These are phyloP conservation scores for Rhinichthys osculus DNA, from an alignment of 2,797 vertebrate species.

Conservation along the genomic window DNA sequence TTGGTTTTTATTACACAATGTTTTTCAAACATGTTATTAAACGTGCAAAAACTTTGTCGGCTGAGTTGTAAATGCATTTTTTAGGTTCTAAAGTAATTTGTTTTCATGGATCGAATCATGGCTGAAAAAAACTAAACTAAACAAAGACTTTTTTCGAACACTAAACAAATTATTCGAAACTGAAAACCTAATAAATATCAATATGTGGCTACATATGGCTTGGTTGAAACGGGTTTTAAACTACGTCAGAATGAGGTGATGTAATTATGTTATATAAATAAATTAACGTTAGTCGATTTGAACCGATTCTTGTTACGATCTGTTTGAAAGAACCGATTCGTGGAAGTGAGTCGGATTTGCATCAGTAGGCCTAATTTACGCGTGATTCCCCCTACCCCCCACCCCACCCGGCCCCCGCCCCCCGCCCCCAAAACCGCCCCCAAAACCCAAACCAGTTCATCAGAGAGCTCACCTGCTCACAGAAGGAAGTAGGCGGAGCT, in stretches of 20 bases:
- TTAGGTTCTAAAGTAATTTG: not conserved
- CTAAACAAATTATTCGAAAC: not conserved
- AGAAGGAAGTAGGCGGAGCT: not conserved
- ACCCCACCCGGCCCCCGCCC: no score
- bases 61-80: not conserved
- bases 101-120: not conserved
- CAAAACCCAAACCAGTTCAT: no score
- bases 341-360: not conserved
- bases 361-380: not conserved
- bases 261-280: no score
- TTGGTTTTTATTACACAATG: not conserved
- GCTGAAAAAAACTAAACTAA: not conserved
- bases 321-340: slow-evolving; percentile 14
- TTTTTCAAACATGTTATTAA: not conserved
- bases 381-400: no score
- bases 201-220: not conserved
- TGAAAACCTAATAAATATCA: not conserved
- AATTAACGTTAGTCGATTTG: not conserved
- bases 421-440: fast-evolving
- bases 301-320: not conserved
- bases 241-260: no score
- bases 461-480: not conserved
- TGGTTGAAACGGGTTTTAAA: not conserved
- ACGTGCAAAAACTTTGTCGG: not conserved
- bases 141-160: not conserved